Base-by-base conservation (phyloP, 2,797 vertebrate species). In the Chaunax sp. region DNA sequence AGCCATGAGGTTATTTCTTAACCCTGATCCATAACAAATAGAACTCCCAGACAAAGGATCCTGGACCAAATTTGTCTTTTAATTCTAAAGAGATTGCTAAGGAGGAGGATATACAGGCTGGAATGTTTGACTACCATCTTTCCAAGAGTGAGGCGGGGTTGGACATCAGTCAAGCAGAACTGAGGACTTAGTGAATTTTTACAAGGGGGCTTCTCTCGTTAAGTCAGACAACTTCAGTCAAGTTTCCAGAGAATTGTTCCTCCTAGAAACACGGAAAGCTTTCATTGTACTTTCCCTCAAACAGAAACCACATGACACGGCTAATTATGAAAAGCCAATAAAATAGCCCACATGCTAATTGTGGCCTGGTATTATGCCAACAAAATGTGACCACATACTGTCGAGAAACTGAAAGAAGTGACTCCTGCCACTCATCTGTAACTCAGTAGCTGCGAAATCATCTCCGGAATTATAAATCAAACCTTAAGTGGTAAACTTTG, bases 51-150 rank as follows among this genome's bases (percentile, higher is more conserved):
- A 59, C 81, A 87, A 86, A 71, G 64, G 68, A 90, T 81, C 64
- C 52, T 6, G 58, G 78, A 70, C 60, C 73, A 90, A 89, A 92
- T 91, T 79, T 89, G 82, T 92, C 76, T 89, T 90, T 89, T 86
- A 90, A 90, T 90, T 92, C 41, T 46, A 35, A 83, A 69, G 86
- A 80, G 71, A 81, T 76, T 72, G 75, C 83, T 45, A 68, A 49
- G 51, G 75, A 86, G 47, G 82, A 72, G 79, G 68, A 61, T 67
- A 46, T n/a, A 23, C 37, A 45, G 74, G 64, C 85, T 81, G 82
- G 85, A 92, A 92, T 92, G 79, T 78, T 82, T 83, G 79, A 86
- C 84, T 90, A 76, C 80, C 77, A 83, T 83, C 80, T 82, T 72
- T 86, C 78, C 64, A 52, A 75, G 81, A 83, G 68, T 12, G 22